These are phyloP conservation scores for Equus przewalskii DNA, from an alignment of 2,113 vertebrate species.

Conservation along the genomic window DNA sequence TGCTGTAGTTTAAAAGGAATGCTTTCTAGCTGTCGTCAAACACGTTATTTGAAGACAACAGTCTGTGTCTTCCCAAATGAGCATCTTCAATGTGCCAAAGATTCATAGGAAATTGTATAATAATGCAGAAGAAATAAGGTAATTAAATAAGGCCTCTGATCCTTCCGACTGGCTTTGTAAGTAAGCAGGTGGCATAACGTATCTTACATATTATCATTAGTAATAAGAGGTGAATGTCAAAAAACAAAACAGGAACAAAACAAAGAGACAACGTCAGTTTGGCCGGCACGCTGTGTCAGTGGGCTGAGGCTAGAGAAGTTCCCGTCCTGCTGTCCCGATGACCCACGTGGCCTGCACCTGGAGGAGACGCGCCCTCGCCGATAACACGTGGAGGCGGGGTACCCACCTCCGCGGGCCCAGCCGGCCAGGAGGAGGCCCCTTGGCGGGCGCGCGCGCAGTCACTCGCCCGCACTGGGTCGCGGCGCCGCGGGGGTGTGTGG, in stretches of 20 bases:
- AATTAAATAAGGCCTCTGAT: not conserved
- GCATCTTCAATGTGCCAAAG: not conserved
- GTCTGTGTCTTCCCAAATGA: conserved; percentile 48
- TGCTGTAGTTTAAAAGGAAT: not conserved
- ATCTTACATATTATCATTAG: not conserved
- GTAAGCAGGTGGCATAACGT: conserved; percentile 46
- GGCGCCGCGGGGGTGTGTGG: not conserved
- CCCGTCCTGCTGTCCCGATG: not conserved
- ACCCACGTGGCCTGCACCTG: not conserved
- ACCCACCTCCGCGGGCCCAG: not conserved
- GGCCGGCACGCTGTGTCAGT: not conserved
- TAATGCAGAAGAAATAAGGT: not conserved
- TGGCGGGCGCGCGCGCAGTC: not conserved
- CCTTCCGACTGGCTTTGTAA: not conserved
- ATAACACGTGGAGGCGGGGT: not conserved
- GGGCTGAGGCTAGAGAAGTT: not conserved
- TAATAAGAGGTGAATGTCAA: not conserved
- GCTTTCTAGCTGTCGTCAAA: conserved; percentile 29
- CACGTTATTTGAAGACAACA: conserved; percentile 23
- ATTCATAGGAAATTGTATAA: not conserved
- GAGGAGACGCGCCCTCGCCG: not conserved
- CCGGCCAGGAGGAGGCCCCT: too few relatives aligned
- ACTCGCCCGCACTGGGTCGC: not conserved
- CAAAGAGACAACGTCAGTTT: not conserved
- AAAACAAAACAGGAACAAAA: conserved; percentile 11